A percentile compares a stretch with the other conserved stretches of the same genome.
Conservation (phyloP, 2,113 vertebrate species). For the Mungos mungo region DNA sequence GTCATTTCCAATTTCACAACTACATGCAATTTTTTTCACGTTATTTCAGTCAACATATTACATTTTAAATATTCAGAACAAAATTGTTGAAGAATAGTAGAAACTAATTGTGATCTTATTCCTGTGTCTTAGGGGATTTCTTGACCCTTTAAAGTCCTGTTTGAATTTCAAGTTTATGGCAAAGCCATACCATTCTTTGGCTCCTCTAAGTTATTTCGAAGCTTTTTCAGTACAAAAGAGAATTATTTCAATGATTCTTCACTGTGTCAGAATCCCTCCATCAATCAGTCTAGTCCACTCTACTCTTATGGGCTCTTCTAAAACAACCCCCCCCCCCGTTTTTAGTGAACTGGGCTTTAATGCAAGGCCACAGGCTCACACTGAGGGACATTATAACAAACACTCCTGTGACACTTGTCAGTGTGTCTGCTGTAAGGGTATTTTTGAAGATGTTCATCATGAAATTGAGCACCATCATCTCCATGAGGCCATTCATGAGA, state of each 20-base stretch:
- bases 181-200: not conserved
- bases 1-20: not conserved
- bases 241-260: slow-evolving; percentile 38
- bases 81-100: not conserved
- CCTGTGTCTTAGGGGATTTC: not conserved
- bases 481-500: not conserved
- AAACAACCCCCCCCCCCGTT: not conserved
- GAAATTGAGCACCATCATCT: not conserved
- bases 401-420: not conserved
- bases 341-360: slow-evolving; percentile 25
- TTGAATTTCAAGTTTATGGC: slow-evolving; percentile 22
- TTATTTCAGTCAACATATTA: not conserved
- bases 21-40: not conserved
- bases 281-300: not conserved
- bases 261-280: not conserved
- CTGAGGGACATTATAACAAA: not conserved
- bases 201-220: slow-evolving; percentile 50
- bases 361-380: not conserved
- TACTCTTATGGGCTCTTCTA: not conserved
- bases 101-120: slow-evolving; percentile 13
- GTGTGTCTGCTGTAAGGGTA: not conserved
- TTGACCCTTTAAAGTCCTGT: not conserved
- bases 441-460: not conserved
- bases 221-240: slow-evolving; percentile 2
- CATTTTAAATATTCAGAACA: not conserved